Conservation (phyloP, 2,797 vertebrate species). For the Agapornis canus region DNA sequence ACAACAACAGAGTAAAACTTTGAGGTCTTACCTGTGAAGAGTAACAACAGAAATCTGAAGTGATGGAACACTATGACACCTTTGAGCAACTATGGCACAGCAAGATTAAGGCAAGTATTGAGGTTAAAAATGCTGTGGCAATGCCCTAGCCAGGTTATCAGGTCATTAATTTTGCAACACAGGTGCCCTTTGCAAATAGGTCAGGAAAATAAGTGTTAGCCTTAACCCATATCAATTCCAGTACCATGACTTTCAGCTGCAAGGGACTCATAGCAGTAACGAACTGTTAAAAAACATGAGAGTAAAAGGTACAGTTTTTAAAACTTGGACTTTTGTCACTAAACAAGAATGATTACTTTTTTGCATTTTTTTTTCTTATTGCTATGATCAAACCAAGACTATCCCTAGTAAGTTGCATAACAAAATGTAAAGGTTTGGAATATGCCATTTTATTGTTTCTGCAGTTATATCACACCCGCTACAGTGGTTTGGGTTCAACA, state of each 20-base stretch:
- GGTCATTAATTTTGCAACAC: constrained; percentile 9
- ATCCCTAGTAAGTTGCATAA: background rate
- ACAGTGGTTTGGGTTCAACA: background rate
- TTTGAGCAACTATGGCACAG: background rate
- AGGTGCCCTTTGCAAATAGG: background rate
- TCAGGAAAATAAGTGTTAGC: background rate
- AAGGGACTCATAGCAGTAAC: background rate
- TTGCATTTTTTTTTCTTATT: background rate
- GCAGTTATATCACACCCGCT: background rate
- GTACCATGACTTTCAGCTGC: background rate
- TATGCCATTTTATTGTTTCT: background rate
- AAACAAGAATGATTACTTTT: background rate
- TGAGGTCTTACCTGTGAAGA: background rate
- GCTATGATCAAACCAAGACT: background rate
- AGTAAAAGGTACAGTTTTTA: background rate
- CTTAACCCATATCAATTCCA: background rate
- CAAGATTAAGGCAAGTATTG: background rate
- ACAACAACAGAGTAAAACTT: background rate
- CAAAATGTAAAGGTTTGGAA: background rate
- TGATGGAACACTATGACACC: background rate
- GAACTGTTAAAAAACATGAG: background rate
- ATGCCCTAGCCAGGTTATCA: background rate
- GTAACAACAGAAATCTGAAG: background rate
- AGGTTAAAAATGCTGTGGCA: background rate
- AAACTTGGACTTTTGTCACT: background rate